Evolutionary conservation across 2,888 invertebrate genomes (phyloP), one percentile per base, ranked within the genome.

Genomic region (Hydraecia micacea): DNA sequence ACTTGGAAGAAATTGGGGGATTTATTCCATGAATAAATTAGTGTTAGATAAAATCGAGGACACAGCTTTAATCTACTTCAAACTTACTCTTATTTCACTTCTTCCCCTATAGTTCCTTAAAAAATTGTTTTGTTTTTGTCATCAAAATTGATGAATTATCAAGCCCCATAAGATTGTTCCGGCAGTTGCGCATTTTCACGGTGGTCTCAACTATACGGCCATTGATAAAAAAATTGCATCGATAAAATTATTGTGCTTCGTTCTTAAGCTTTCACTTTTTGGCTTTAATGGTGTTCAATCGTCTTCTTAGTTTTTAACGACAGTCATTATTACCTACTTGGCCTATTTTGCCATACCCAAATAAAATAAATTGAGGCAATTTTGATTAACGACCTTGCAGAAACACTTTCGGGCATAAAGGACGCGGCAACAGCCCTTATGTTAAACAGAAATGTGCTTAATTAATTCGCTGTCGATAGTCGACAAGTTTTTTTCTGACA

Each of bases 331-430:
- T 86, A 82, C 76, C 68, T 80, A 79, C 88, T 88, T 89, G 89
- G 83, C 88, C 86, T 83, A 90, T 91, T 91, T 89, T 81, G 83
- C 79, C 82, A 90, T 87, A 86, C 88, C 87, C 90, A 90, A 90
- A 92, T 90, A 89, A 91, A 91, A 92, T 91, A 88, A 89, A 91
- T 90, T 91, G 89, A 92, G 87, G 90, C 90, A 91, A 91, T 93
- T 94, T 92, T 92, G 89, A 93, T 92, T 91, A 91, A 93, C 93
- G 94, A 93, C 94, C 95, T 95, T 94, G 92, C 93, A 92, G 93
- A 93, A 94, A 92, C 91, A 90, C 89, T 92, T 89, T 94, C 93
- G 93, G 93, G 91, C 95, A 94, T 95, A 94, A 94, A 94, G 93
- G 94, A 94, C 94, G 93, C 92, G 88, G 91, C 87, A 89, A 89